These are phyloP conservation scores for Apotomis betuletana DNA, from an alignment of 2,888 invertebrate genomes.

Conservation along the genomic window DNA sequence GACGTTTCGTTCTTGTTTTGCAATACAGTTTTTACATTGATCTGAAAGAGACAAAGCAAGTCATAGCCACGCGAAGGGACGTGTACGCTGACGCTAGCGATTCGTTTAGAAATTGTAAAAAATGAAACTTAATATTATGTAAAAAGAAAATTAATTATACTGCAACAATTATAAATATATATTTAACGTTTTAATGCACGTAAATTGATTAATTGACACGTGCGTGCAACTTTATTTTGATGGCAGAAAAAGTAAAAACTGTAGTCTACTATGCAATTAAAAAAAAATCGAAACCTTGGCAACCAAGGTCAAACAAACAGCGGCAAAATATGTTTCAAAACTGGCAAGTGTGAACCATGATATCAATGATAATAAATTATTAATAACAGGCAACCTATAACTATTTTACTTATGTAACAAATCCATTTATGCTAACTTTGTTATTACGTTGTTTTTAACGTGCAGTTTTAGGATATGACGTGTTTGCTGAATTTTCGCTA, in stretches of 20 bases:
- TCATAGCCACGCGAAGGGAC: background rate
- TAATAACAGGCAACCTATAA: slow-evolving; percentile 47
- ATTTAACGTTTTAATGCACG: no score
- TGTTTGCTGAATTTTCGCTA: slow-evolving; percentile 20
- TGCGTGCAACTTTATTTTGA: background rate
- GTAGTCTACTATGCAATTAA: background rate
- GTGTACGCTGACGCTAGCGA: slow-evolving; percentile 15
- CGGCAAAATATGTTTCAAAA: slow-evolving; percentile 78
- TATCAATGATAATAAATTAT: slow-evolving; percentile 46
- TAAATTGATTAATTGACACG: no score
- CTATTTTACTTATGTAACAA: slow-evolving; percentile 42
- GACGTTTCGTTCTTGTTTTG: slow-evolving; percentile 11
- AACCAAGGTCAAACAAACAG: slow-evolving; percentile 83
- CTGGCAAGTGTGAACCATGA: slow-evolving; percentile 68
- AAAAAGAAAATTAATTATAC: no score
- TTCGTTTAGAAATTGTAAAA: slow-evolving; percentile 24
- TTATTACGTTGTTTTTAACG: slow-evolving; percentile 39
- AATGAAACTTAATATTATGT: background rate
- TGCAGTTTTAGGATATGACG: slow-evolving; percentile 35
- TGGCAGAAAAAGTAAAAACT: background rate
- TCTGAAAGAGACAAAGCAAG: slow-evolving; percentile 9
- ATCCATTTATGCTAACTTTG: slow-evolving; percentile 31
- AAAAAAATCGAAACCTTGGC: slow-evolving; percentile 55
- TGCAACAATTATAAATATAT: no score
- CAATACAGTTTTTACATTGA: background rate